phyloP scores from a whole-genome alignment of 2,113 vertebrate genomes.

The Larimichthys polyactis region DNA sequence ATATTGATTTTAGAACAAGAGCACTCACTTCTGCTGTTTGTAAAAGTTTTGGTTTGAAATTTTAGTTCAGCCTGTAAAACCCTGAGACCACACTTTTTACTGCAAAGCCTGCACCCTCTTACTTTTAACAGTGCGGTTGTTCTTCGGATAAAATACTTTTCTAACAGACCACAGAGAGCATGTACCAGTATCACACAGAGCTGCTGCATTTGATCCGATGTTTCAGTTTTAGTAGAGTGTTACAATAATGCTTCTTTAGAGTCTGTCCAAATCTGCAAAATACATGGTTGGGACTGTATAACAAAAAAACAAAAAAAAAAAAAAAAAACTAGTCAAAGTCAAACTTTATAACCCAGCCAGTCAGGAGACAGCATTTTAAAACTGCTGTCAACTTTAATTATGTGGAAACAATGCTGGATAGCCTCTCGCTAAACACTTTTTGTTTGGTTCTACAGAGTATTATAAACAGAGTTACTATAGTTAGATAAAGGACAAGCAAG shows the following conservation, averaged over 20 bases:
- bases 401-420: neutral
- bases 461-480: neutral
- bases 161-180: neutral
- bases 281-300: neutral
- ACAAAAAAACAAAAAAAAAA: neutral
- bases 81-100: slow-evolving; percentile 1
- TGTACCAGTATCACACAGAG: neutral
- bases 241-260: neutral
- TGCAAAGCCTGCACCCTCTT: neutral
- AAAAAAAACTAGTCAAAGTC: neutral
- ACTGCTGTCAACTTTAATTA: neutral
- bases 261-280: neutral
- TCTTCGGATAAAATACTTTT: neutral
- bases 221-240: neutral
- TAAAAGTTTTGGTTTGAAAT: slow-evolving; percentile 17
- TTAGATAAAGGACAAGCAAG: too few relatives aligned
- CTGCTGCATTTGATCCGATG: neutral
- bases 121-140: neutral
- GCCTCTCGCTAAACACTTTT: neutral
- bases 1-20: slow-evolving; percentile 5
- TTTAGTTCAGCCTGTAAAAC: slow-evolving; percentile 17
- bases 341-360: neutral
- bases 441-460: neutral
- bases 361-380: neutral
- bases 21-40: neutral